Conservation (phyloP, 1,140 invertebrate species). For the Rhyzopertha dominica region DNA sequence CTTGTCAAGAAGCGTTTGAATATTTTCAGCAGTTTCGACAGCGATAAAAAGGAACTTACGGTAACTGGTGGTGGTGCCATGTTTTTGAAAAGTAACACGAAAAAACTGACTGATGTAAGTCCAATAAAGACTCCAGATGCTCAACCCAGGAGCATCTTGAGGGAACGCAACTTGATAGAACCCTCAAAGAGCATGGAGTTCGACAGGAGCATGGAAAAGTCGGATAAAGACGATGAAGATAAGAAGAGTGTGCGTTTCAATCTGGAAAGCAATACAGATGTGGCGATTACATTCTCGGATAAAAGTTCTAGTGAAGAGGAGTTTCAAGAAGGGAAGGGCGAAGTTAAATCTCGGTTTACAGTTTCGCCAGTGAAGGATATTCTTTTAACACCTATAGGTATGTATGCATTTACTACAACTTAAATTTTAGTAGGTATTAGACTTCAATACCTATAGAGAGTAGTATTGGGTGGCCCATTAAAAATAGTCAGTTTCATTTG, state of each 20-base stretch:
- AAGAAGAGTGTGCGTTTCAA: slow-evolving; percentile 67
- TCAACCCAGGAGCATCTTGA: slow-evolving; percentile 60
- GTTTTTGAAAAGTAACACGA: slow-evolving; percentile 64
- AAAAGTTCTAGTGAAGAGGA: slow-evolving; percentile 40
- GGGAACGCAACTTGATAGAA: slow-evolving; percentile 52
- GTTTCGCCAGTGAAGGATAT: slow-evolving; percentile 21
- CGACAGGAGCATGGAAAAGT: slow-evolving; percentile 36
- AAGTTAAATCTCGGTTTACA: slow-evolving; percentile 27
- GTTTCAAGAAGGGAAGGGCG: slow-evolving; percentile 25
- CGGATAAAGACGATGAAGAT: slow-evolving; percentile 55
- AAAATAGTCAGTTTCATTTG: too few relatives aligned
- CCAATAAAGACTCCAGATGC: slow-evolving; percentile 34
- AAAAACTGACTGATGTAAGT: slow-evolving; percentile 27
- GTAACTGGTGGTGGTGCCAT: slow-evolving; percentile 58
- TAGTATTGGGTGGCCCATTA: too few relatives aligned
- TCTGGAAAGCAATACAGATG: slow-evolving; percentile 45
- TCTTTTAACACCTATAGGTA: too few relatives aligned
- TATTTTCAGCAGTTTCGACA: slow-evolving; percentile 38
- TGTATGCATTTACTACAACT: too few relatives aligned
- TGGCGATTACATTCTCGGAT: slow-evolving; percentile 36
- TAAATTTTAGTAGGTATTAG: too few relatives aligned
- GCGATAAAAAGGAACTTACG: slow-evolving; percentile 41
- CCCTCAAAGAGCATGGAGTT: slow-evolving; percentile 36
- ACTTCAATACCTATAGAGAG: too few relatives aligned
- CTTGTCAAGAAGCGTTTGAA: slow-evolving; percentile 29